These are phyloP conservation scores for Trissolcus basalis DNA, from an alignment of 1,140 invertebrate species.

Conservation along the genomic window DNA sequence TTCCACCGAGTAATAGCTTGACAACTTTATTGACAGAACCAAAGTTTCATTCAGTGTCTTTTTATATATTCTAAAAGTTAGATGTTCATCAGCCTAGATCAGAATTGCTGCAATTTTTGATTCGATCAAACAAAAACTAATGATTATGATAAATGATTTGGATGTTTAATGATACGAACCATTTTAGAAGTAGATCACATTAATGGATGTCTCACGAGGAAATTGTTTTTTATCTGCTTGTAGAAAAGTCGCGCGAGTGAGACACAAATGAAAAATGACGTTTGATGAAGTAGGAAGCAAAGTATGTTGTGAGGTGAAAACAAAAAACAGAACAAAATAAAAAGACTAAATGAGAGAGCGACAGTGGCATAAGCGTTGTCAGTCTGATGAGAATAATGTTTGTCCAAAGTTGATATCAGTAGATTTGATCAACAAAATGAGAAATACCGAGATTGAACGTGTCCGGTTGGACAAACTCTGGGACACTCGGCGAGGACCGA, in stretches of 20 bases:
- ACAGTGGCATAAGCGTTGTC: slow-evolving; percentile 40
- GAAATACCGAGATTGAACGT: slow-evolving; percentile 47
- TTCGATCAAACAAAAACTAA: no score
- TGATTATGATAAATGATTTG: not conserved
- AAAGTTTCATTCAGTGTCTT: slow-evolving; percentile 10
- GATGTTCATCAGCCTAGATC: no score
- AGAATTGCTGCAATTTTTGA: no score
- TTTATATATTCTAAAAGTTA: not conserved
- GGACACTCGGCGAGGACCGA: slow-evolving; percentile 67
- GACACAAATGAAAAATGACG: slow-evolving; percentile 44
- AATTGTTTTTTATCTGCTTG: slow-evolving; percentile 54
- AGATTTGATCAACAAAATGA: slow-evolving; percentile 47
- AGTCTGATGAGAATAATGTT: slow-evolving; percentile 39
- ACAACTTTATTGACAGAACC: slow-evolving; percentile 20
- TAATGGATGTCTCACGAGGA: slow-evolving; percentile 48
- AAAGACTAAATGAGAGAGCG: slow-evolving; percentile 49
- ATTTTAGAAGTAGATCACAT: slow-evolving; percentile 37
- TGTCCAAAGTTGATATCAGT: slow-evolving; percentile 53
- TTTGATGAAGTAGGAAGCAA: slow-evolving; percentile 44
- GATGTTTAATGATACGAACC: not conserved
- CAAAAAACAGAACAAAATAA: slow-evolving; percentile 19
- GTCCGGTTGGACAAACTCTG: slow-evolving; percentile 49
- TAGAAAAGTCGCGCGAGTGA: slow-evolving; percentile 49
- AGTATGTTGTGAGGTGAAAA: slow-evolving; percentile 51
- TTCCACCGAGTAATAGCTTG: no score